phyloP scores from a whole-genome alignment of 2,797 vertebrate species.

The Paramormyrops hopkinsi region DNA sequence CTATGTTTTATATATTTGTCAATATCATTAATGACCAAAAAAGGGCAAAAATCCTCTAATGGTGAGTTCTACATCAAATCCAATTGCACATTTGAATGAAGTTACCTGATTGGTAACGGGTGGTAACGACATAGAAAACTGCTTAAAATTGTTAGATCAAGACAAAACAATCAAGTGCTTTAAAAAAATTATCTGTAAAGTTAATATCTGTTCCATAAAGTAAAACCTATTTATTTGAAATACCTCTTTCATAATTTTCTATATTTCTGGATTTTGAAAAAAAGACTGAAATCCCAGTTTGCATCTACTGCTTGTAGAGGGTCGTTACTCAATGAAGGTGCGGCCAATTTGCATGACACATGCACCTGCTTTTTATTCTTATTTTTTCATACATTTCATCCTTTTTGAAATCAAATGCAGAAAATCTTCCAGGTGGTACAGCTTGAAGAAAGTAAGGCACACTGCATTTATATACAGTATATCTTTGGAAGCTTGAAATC shows the following conservation, averaged over 20 bases:
- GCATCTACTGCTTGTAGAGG: neutral
- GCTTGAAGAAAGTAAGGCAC: neutral
- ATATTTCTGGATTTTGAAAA: neutral
- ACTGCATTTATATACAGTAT: neutral
- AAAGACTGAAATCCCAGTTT: neutral
- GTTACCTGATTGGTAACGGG: neutral
- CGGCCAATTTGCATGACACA: neutral
- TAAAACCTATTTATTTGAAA: neutral
- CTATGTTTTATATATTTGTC: neutral
- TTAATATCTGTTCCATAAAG: too few species aligned
- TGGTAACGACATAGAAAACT: neutral
- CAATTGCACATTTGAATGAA: neutral
- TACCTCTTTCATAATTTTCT: neutral
- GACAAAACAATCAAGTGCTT: neutral
- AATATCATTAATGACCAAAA: neutral
- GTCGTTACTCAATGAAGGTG: neutral
- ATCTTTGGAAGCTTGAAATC: neutral
- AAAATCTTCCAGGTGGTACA: neutral
- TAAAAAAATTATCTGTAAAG: neutral
- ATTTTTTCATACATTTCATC: neutral
- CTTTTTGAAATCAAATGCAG: neutral
- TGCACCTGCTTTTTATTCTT: neutral
- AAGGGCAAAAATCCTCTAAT: neutral
- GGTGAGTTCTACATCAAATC: neutral
- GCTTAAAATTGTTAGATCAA: neutral